Evolutionary conservation across 53 echinoderm and acorn worm genomes (phyloP), one percentile per base, ranked within the genome.

Genomic region (Echinarachnius parma): DNA sequence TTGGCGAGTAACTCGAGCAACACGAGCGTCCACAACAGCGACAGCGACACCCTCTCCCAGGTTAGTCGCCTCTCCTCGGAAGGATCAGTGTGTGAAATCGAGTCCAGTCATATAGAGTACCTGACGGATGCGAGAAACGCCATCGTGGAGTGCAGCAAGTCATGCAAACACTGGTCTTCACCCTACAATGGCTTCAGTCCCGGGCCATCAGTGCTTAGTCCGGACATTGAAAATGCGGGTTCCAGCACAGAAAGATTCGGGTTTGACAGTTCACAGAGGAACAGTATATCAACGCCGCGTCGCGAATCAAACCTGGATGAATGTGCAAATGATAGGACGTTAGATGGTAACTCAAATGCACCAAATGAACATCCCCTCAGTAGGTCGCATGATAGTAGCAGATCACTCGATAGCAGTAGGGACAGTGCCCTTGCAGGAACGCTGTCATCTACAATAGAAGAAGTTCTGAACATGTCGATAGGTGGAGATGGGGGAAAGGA

Each of bases 81-180:
- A 2, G 81, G 55, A 21, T 65, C 71, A 1, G 52, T 88, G 55
- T 74, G 62, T 24, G 90, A 87, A 16, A 81, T 86, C 37, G 81
- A 74, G 30, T 83, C 93, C 4, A 88, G 98, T 57, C 85, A 88
- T 64, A 79, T 92, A 64, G 91, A 92, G 30, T 98, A 98, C 48
- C 75, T 98, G 28, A 75, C 76, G 0, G 98, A 98, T 86, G 91
- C 91, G 11, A 80, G 83, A 21, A 64, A 46, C 18, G 88, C 87
- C 3, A 85, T 98, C 49, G 55, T 66, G 19, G 47, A 22, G 23
- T 98, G 98, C 36, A 65, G 75, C 34, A 48, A 39, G 13, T 86
- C 85, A 27, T 88, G 88, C 28, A 71, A 48, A 21, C 78, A 59
- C 20, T 98, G 98, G 98, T 76, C 80, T 22, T 64, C 82, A 8